A percentile compares a stretch with the other conserved stretches of the same genome.
phyloP scores from a whole-genome alignment of 2,888 invertebrate species.

The Limenitis camilla region DNA sequence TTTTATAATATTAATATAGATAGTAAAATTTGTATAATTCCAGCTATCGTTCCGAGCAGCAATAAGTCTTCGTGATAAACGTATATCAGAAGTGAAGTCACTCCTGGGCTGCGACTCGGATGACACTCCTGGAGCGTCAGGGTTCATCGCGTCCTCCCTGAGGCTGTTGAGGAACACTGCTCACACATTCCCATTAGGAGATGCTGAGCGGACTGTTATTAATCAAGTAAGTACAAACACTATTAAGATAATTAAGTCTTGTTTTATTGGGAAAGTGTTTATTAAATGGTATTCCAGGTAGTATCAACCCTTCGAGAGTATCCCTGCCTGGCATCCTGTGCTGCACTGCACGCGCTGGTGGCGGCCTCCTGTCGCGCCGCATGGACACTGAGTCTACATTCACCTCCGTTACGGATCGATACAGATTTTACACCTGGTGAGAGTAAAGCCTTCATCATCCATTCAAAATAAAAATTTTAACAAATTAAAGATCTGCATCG shows the following conservation, averaged over 20 bases:
- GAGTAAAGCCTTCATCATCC: no score
- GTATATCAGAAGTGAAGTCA: slow-evolving; percentile 81
- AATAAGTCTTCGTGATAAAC: slow-evolving; percentile 79
- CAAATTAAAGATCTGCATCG: no score
- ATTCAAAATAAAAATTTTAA: no score
- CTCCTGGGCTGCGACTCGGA: slow-evolving; percentile 70
- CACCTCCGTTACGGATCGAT: slow-evolving; percentile 77
- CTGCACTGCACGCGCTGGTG: slow-evolving; percentile 85
- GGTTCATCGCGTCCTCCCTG: slow-evolving; percentile 75
- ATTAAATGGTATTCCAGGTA: slow-evolving; percentile 70
- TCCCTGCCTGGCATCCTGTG: slow-evolving; percentile 87
- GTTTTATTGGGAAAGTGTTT: neutral
- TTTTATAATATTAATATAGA: no score
- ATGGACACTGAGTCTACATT: slow-evolving; percentile 89
- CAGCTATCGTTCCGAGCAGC: slow-evolving; percentile 66
- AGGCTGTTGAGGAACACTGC: slow-evolving; percentile 80
- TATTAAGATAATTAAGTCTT: no score
- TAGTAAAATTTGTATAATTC: no score
- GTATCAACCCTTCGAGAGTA: slow-evolving; percentile 94
- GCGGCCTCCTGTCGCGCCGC: slow-evolving; percentile 88
- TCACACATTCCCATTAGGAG: slow-evolving; percentile 80
- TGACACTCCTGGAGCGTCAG: slow-evolving; percentile 53
- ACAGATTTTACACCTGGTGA: slow-evolving; percentile 80
- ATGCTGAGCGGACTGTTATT: slow-evolving; percentile 79
- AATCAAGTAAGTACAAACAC: slow-evolving; percentile 63